Conservation (phyloP, 2,888 invertebrate genomes). For the Nemotelus nigrinus region DNA sequence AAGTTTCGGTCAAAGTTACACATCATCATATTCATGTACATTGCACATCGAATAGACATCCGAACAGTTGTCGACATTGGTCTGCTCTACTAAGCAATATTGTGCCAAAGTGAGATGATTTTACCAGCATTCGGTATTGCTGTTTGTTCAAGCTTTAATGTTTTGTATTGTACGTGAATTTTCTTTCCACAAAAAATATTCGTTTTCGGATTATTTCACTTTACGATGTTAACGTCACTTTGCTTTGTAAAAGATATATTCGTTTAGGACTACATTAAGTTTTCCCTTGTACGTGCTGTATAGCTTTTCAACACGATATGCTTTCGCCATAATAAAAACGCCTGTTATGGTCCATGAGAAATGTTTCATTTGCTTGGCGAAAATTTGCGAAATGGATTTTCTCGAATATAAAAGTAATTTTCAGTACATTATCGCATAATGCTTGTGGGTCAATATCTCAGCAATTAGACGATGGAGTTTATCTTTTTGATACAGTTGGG, state of each 20-base stretch:
- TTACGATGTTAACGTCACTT: neutral
- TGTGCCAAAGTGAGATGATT: neutral
- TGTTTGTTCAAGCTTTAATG: constrained; percentile 4
- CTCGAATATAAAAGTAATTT: neutral
- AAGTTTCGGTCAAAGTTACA: constrained; percentile 16
- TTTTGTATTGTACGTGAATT: neutral
- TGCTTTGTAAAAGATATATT: neutral
- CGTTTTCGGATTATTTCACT: constrained; percentile 12
- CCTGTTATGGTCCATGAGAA: constrained; percentile 5
- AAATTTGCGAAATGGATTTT: neutral
- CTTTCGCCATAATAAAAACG: neutral
- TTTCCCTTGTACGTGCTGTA: neutral
- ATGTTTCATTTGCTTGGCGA: neutral
- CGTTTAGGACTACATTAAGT: neutral
- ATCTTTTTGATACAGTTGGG: no score
- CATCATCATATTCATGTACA: neutral
- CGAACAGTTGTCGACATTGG: neutral
- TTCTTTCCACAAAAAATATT: constrained; percentile 9
- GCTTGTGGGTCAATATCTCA: neutral
- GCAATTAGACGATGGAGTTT: no score
- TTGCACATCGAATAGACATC: neutral
- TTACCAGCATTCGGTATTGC: neutral
- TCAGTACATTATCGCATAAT: neutral
- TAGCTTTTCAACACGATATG: neutral
- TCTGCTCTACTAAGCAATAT: neutral